phyloP scores from a whole-genome alignment of 2,888 invertebrate species.

The Cheilosia vulpina region DNA sequence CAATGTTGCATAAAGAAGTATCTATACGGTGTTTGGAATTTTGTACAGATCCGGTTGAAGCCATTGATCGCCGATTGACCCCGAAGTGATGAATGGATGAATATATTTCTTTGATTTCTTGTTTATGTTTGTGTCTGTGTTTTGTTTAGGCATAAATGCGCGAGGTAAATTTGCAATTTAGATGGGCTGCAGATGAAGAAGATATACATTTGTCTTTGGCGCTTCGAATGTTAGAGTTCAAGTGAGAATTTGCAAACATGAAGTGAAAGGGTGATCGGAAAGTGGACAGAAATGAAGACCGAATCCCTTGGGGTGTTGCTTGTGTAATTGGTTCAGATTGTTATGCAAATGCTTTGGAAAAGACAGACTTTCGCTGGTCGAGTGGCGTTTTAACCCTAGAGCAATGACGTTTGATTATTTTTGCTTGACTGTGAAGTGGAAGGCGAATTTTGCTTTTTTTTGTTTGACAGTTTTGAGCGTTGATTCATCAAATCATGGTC shows the following conservation, averaged over 20 bases:
- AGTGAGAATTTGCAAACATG: background rate
- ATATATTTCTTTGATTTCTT: background rate
- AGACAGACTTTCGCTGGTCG: background rate
- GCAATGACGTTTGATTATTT: background rate
- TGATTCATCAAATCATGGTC: too few species aligned
- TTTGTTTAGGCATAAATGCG: background rate
- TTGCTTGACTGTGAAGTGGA: too few species aligned
- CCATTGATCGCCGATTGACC: constrained; percentile 17
- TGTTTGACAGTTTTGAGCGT: too few species aligned
- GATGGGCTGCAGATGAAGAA: background rate
- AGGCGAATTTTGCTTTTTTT: too few species aligned
- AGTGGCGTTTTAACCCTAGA: background rate
- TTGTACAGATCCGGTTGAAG: constrained; percentile 19
- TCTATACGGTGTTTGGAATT: background rate
- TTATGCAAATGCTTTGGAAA: background rate
- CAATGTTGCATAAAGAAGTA: background rate
- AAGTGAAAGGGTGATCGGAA: background rate
- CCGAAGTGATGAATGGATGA: constrained; percentile 4
- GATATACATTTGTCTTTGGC: background rate
- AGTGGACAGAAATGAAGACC: background rate
- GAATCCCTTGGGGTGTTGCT: too few species aligned
- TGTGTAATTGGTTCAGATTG: constrained; percentile 14
- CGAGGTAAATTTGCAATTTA: background rate
- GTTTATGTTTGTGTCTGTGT: background rate
- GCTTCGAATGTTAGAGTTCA: constrained; percentile 3